phyloP scores from a whole-genome alignment of 2,113 vertebrate species.

The Nerophis ophidion region DNA sequence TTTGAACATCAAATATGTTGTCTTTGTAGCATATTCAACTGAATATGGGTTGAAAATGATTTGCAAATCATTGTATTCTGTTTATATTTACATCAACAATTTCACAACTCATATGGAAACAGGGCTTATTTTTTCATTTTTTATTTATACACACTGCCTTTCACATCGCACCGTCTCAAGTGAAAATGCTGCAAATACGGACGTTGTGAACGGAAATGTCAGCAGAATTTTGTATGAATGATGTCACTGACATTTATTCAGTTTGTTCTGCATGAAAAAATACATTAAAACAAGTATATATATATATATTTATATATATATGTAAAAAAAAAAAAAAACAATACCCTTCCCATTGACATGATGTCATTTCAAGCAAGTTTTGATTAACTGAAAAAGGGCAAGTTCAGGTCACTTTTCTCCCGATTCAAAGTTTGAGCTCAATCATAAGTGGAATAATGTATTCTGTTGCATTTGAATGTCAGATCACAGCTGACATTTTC shows the following conservation, averaged over 20 bases:
- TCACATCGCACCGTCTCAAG: conserved; percentile 34
- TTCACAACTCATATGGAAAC: too few relatives aligned
- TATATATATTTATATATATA: too few relatives aligned
- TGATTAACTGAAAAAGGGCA: conserved; percentile 50
- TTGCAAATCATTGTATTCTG: too few relatives aligned
- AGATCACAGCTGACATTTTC: conserved; percentile 56
- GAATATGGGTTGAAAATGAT: too few relatives aligned
- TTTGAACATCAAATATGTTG: too few relatives aligned
- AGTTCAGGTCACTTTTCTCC: conserved; percentile 39
- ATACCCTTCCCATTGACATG: conserved; percentile 27
- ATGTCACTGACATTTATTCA: conserved; percentile 56
- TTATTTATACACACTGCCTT: conserved; percentile 33
- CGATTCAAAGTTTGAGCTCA: conserved; percentile 51
- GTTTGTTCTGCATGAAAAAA: conserved; percentile 48
- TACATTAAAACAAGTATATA: conserved; percentile 9
- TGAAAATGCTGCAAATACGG: conserved; percentile 22
- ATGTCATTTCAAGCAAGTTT: conserved; percentile 66
- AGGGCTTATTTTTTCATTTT: too few relatives aligned
- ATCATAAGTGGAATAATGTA: conserved; percentile 36
- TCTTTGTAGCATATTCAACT: too few relatives aligned
- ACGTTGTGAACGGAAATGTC: conserved; percentile 28
- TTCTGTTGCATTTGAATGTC: conserved; percentile 59
- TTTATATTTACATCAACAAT: too few relatives aligned
- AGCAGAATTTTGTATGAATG: conserved; percentile 19
- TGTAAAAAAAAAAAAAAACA: conserved; percentile 14